Conservation (phyloP, 2,113 vertebrate species). For the Erythrolamprus reginae region DNA sequence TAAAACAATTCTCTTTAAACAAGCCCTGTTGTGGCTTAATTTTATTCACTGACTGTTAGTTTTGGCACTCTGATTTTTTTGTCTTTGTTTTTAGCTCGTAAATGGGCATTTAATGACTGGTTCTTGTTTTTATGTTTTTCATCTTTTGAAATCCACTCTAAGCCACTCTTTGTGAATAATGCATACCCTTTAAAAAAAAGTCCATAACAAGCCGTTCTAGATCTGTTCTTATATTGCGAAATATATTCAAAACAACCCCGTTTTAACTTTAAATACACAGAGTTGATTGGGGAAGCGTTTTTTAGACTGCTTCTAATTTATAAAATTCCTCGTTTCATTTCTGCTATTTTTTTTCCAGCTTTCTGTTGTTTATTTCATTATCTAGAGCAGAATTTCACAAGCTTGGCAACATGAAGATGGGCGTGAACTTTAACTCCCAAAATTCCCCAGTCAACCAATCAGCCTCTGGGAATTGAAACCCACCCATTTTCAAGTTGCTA, state of each 20-base stretch:
- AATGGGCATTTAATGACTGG: neutral
- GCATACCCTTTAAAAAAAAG: neutral
- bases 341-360: constrained; percentile 26
- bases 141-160: neutral
- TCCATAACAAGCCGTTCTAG: neutral
- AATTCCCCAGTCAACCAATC: neutral
- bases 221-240: neutral
- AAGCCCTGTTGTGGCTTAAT: neutral
- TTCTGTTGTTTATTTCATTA: neutral
- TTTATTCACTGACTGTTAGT: neutral
- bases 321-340: constrained; percentile 27
- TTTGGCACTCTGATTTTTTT: neutral
- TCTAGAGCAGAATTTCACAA: neutral
- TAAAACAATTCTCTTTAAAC: neutral
- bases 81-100: neutral
- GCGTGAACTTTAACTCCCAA: neutral
- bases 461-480: neutral
- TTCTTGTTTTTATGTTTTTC: neutral
- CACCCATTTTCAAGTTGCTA: neutral
- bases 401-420: neutral
- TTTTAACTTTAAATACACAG: neutral
- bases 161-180: neutral
- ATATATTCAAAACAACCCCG: neutral
- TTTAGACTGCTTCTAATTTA: constrained; percentile 19
- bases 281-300: neutral